Evolutionary conservation across 2,888 invertebrate genomes (phyloP), one percentile per base, ranked within the genome.

Genomic region (Caenorhabditis angaria): DNA sequence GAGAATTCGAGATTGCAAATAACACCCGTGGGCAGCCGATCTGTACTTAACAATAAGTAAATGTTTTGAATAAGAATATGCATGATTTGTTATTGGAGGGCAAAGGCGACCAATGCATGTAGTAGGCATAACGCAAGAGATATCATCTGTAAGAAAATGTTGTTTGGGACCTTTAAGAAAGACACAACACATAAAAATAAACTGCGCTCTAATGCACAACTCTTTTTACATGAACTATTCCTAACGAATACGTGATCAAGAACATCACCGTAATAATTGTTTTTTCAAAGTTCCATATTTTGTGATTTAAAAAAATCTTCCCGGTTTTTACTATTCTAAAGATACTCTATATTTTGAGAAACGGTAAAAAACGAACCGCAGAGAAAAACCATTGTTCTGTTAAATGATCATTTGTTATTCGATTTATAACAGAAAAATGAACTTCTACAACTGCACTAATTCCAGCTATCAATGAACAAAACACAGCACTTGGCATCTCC

Each of bases 401-500:
- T 83, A 83, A 85, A 55, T 77, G 56, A 51, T 76, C 61, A 51
- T 77, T 61, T 50, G 66, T 58, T 18, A 71, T 59, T 48, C 77
- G 78, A 56, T 83, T 41, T 41, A 2, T 78, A 55, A 82, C 76
- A n/a, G 80, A 80, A 66, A 83, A 85, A 66, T 85, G 85, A 55
- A 85, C 82, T 61, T 85, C 85, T 22, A 85, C 82, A 0, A 85
- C 85, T 12, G 83, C 82, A 56, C 81, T 77, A 28, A 85, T 77
- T 18, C 84, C 85, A 10, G 80, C 76, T 53, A 83, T 54, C 18
- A 85, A 65, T 2, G 83, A 83, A 53, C 77, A 85, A 32, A 83
- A 81, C 0, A 85, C 85, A 1, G 85, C 82, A 8, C 81, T 80
- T 18, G 84, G 84, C 83, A 85, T 83, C 64, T 85, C 84, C 84